Percentiles rank a stretch among this genome's conserved stretches.
These are phyloP conservation scores for Hyperoplus lanceolatus DNA, from an alignment of 2,797 vertebrate species.

Conservation along the genomic window DNA sequence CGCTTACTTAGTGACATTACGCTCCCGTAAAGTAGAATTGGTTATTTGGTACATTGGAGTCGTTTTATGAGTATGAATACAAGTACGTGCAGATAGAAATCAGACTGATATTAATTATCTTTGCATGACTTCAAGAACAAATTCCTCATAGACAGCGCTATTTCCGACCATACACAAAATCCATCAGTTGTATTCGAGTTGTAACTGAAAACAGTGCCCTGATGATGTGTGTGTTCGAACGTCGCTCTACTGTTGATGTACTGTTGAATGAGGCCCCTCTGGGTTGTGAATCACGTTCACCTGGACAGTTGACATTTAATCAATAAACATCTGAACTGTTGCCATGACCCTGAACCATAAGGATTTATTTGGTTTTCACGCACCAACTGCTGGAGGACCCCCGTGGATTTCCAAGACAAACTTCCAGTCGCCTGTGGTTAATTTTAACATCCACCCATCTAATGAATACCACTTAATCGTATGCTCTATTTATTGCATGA, in stretches of 20 bases:
- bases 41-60: too few relatives aligned
- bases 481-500: constrained; percentile 69
- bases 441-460: constrained; percentile 58
- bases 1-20: too few relatives aligned
- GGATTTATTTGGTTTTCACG: constrained; percentile 82
- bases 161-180: neutral
- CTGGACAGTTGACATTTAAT: constrained; percentile 93
- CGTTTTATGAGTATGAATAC: too few relatives aligned
- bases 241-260: constrained; percentile 76
- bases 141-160: neutral
- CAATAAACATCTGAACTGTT: constrained; percentile 91
- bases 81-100: too few relatives aligned
- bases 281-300: constrained; percentile 94
- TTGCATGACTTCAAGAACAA: neutral
- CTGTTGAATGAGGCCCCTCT: constrained; percentile 73
- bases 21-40: too few relatives aligned
- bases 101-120: too few relatives aligned
- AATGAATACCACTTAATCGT: constrained; percentile 59
- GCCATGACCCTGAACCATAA: constrained; percentile 87
- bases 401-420: constrained; percentile 69
- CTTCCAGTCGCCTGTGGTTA: constrained; percentile 71
- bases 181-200: constrained; percentile 4
- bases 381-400: constrained; percentile 70
- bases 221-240: constrained; percentile 72
- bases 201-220: constrained; percentile 37